Evolutionary conservation across 2,888 invertebrate species (phyloP), one percentile per base, ranked within the genome.

Genomic region (Chorisops tibialis): DNA sequence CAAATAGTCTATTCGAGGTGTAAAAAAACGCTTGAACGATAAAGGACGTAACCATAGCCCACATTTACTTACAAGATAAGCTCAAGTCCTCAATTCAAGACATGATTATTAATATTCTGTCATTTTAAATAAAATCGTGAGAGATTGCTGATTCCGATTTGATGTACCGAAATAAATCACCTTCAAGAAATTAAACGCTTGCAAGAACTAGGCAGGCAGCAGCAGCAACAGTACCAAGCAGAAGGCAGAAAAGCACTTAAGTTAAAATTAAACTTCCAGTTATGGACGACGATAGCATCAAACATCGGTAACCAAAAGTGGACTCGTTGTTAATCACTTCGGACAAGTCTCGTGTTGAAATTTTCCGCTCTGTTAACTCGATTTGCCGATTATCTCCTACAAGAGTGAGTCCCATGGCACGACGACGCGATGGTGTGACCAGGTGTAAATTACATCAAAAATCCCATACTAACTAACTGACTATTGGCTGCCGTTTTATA

Each of bases 331-430:
- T 59, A 59, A 59, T 59, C 59, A 59, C 48, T 59, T 48, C 19
- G 59, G 47, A 59, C 59, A 59, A 37, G 59, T 48, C 38, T 59
- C 59, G 48, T 48, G 59, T 59, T 59, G 59, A 59, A 59, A 59
- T 59, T 59, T 59, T 59, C 48, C 37, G 48, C 59, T 59, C 48
- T 47, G 59, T 19, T 59, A 59, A 48, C 48, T 59, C 56, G 56
- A 56, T 56, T 56, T 30, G 45, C 45, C 45, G 56, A 56, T 56
- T 56, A 56, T 45, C 56, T 30, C 12, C n/a, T 39, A 19, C 52
- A 19, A 43, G 56, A 56, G 43, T 56, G 18, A 56, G 45, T 56
- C 45, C 45, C 30, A 56, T 56, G 43, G 43, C 56, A 56, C 56
- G 56, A 56, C 45, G 24, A 30, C 41, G 22, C n/a, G 41, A 54